Evolutionary conservation across 2,113 vertebrate genomes (phyloP).

Genomic region (Proteles cristata): DNA sequence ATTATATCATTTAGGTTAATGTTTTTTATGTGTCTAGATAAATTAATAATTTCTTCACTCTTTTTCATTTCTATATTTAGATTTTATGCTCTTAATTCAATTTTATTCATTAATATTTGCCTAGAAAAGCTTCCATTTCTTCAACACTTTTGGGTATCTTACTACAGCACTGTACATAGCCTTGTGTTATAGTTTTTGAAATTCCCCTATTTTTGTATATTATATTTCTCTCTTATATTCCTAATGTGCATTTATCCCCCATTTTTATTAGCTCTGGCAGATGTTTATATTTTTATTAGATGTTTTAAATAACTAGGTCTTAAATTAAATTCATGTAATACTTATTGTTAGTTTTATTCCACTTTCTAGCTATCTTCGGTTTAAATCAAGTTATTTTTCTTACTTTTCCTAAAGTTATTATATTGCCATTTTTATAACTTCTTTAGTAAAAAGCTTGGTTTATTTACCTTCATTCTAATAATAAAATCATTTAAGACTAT

Average conservation of each 20-base stretch:
- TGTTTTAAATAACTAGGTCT: not conserved
- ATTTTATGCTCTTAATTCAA: conserved; percentile 8
- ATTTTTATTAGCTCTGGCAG: not conserved
- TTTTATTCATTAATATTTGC: conserved; percentile 1
- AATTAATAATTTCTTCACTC: not conserved
- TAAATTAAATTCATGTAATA: not conserved
- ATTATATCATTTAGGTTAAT: not conserved
- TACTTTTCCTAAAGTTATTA: not conserved
- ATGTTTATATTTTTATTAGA: not conserved
- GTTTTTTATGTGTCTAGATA: not conserved
- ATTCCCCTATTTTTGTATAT: not conserved
- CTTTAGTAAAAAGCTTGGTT: not conserved
- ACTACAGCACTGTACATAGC: not conserved
- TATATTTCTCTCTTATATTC: not conserved
- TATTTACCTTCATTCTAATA: not conserved
- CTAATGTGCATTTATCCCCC: not conserved
- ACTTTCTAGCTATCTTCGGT: not conserved
- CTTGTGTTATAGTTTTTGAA: not conserved
- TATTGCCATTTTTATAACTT: not conserved
- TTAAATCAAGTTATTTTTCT: not conserved
- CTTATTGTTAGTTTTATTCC: not conserved
- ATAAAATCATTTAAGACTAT: not conserved
- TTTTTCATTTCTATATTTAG: not conserved
- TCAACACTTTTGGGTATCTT: not conserved
- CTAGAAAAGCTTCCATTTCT: not conserved